A percentile compares a stretch with the other conserved stretches of the same genome.
These are phyloP conservation scores for Acanthosepion pharaonis DNA, from an alignment of 2,888 invertebrate species.

Conservation along the genomic window DNA sequence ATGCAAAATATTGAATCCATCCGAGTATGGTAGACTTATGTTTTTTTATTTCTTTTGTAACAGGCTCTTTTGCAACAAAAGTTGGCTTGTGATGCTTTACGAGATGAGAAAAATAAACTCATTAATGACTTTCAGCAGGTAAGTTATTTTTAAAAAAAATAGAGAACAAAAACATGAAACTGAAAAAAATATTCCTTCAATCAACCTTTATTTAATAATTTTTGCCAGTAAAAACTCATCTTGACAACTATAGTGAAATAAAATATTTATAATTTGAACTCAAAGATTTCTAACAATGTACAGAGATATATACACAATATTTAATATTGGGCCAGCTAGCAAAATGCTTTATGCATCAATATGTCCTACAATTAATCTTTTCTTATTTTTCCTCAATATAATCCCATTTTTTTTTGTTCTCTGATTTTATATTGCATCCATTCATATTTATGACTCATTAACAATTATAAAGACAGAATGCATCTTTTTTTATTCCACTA, in stretches of 20 bases:
- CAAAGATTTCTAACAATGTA: neutral
- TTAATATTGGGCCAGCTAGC: too few species aligned
- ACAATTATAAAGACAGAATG: too few species aligned
- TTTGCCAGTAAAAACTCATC: neutral
- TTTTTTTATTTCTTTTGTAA: neutral
- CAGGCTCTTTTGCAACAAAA: constrained; percentile 74
- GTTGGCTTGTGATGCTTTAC: constrained; percentile 73
- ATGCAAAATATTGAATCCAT: too few species aligned
- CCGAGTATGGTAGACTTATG: neutral
- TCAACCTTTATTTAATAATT: neutral
- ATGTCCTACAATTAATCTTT: too few species aligned
- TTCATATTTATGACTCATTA: too few species aligned
- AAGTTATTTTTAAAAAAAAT: constrained; percentile 48
- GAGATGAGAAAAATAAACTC: constrained; percentile 75
- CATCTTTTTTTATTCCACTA: too few species aligned
- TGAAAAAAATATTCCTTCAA: too few species aligned
- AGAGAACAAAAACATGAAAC: neutral
- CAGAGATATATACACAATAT: too few species aligned
- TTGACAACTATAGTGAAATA: neutral
- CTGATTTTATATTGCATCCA: too few species aligned
- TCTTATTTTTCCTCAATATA: too few species aligned
- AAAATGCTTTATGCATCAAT: too few species aligned
- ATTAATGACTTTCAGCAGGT: constrained; percentile 74
- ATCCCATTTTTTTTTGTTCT: too few species aligned
- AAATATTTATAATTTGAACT: neutral